phyloP scores from a whole-genome alignment of 64 coral and sea anemone species.

The Cladopsammia gracilis region DNA sequence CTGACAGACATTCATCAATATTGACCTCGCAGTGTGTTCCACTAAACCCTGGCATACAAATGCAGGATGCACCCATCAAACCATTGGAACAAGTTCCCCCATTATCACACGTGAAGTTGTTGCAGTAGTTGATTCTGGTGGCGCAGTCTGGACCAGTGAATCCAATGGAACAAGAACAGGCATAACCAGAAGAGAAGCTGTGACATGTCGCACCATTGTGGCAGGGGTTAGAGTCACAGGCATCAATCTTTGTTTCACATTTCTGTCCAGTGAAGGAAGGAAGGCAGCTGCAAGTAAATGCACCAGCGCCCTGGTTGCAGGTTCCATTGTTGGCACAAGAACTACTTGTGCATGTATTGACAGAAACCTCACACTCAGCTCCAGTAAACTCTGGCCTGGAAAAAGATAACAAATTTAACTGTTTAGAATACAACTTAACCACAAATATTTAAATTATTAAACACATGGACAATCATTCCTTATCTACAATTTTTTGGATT shows the following conservation, averaged over 20 bases:
- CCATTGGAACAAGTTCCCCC: slow-evolving; percentile 87
- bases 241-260: slow-evolving; percentile 82
- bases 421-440: background rate
- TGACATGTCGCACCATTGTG: slow-evolving; percentile 76
- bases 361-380: slow-evolving; percentile 73
- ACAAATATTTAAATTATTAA: background rate
- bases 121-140: slow-evolving; percentile 80
- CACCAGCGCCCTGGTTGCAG: slow-evolving; percentile 83
- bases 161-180: slow-evolving; percentile 66
- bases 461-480: too few relatives aligned
- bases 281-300: slow-evolving; percentile 76
- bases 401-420: background rate
- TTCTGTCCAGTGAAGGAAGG: slow-evolving; percentile 81
- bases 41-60: slow-evolving; percentile 66
- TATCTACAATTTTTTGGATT: too few relatives aligned
- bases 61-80: slow-evolving; percentile 54
- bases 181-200: slow-evolving; percentile 35
- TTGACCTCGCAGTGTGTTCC: slow-evolving; percentile 75
- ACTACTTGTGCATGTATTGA: slow-evolving; percentile 69
- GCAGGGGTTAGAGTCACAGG: slow-evolving; percentile 86
- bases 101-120: slow-evolving; percentile 66
- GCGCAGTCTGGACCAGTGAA: slow-evolving; percentile 71
- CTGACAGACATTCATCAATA: slow-evolving; percentile 81
- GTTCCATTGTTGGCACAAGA: slow-evolving; percentile 90
- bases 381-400: slow-evolving; percentile 90